These are phyloP conservation scores for Ceyx melanurus DNA, from an alignment of 2,113 vertebrate genomes.

Conservation along the genomic window DNA sequence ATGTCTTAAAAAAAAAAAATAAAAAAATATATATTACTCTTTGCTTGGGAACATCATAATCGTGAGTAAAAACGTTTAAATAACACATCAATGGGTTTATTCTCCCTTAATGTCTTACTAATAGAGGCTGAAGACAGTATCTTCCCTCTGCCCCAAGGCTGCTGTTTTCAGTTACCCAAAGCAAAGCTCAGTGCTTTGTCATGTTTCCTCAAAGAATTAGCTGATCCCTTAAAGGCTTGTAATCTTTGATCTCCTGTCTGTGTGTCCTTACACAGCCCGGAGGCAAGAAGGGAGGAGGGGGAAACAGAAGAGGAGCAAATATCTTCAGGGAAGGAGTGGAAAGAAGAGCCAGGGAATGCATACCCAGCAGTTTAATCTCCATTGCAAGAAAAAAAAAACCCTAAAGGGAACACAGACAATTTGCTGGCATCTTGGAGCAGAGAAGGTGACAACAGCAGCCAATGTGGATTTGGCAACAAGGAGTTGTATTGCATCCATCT, in stretches of 20 bases:
- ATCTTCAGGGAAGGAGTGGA: neutral
- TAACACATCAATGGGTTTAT: neutral
- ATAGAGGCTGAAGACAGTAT: fast-evolving
- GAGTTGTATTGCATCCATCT: neutral
- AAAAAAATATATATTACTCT: neutral
- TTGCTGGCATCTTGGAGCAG: neutral
- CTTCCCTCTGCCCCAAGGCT: neutral
- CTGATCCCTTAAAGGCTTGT: neutral
- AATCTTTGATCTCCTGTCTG: neutral
- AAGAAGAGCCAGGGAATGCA: slow-evolving; percentile 5
- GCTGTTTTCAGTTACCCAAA: neutral
- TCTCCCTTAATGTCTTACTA: neutral
- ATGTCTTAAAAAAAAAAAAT: neutral
- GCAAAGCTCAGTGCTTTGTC: neutral
- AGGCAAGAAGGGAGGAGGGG: neutral
- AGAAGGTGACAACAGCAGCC: neutral
- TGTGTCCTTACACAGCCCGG: neutral
- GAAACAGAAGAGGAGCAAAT: neutral
- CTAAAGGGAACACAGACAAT: neutral
- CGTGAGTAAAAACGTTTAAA: neutral
- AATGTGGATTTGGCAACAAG: neutral
- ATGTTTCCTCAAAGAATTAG: neutral
- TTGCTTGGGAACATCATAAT: neutral
- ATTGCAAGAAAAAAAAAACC: neutral
- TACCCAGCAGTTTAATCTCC: slow-evolving; percentile 3